Percentiles rank a stretch among this genome's conserved stretches.
phyloP scores from a whole-genome alignment of 2,888 invertebrate genomes.

The Endomychus coccineus region DNA sequence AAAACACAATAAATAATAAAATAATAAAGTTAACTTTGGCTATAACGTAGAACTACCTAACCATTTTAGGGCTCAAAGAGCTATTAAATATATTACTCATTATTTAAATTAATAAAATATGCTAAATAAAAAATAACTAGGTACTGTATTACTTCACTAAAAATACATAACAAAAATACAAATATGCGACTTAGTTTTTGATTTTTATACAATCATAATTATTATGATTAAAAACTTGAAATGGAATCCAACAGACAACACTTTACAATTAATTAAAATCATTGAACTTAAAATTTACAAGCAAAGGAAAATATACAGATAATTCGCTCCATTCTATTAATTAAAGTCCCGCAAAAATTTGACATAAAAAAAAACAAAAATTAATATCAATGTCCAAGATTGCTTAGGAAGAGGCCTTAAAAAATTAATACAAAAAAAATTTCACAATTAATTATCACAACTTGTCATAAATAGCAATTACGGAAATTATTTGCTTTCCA shows the following conservation, averaged over 20 bases:
- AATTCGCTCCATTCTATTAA: neutral
- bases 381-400: too few relatives aligned
- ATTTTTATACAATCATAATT: conserved; percentile 5
- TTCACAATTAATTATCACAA: too few relatives aligned
- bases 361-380: neutral
- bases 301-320: neutral
- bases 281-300: neutral
- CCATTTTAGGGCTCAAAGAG: conserved; percentile 29
- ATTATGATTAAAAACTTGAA: conserved; percentile 11
- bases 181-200: conserved; percentile 12
- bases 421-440: too few relatives aligned
- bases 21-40: conserved; percentile 42
- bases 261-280: neutral
- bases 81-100: conserved; percentile 33
- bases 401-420: too few relatives aligned
- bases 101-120: conserved; percentile 24
- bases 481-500: too few relatives aligned
- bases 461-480: too few relatives aligned
- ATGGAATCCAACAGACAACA: conserved; percentile 4
- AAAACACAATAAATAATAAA: conserved; percentile 39
- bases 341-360: neutral
- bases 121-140: conserved; percentile 19
- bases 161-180: conserved; percentile 22
- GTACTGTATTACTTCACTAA: conserved; percentile 18
- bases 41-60: conserved; percentile 34